phyloP scores from a whole-genome alignment of 37 sponge, comb jelly and placozoan species.

The Mnemiopsis leidyi region DNA sequence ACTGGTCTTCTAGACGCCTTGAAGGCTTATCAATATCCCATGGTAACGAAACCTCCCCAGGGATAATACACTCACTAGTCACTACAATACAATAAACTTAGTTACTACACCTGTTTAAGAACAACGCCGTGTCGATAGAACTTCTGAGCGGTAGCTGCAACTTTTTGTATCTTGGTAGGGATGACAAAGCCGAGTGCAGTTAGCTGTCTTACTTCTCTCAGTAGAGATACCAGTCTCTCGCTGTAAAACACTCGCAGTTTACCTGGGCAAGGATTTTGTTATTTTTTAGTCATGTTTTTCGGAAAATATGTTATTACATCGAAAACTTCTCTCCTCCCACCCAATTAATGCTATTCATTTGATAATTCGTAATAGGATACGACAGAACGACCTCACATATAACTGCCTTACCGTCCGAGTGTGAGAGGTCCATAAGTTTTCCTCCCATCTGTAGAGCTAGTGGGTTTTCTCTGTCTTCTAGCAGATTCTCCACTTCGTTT shows the following conservation, averaged over 20 bases:
- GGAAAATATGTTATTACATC: too few relatives aligned
- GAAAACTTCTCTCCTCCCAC: too few relatives aligned
- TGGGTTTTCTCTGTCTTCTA: conserved; percentile 47
- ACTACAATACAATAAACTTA: too few relatives aligned
- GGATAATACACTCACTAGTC: too few relatives aligned
- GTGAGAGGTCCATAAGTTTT: conserved; percentile 83
- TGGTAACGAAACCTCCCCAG: too few relatives aligned
- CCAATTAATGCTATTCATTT: too few relatives aligned
- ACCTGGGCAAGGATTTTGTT: too few relatives aligned
- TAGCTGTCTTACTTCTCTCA: conserved; percentile 95
- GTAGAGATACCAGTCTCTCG: conserved; percentile 88
- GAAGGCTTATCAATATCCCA: too few relatives aligned
- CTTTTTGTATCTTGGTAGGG: conserved; percentile 87
- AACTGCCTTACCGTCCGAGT: conserved; percentile 73
- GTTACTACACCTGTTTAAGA: conserved; percentile 97
- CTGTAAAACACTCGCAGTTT: conserved; percentile 91
- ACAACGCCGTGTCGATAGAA: conserved; percentile 91
- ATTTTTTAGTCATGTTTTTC: too few relatives aligned
- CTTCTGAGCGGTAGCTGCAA: conserved; percentile 83
- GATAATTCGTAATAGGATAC: too few relatives aligned
- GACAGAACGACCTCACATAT: too few relatives aligned
- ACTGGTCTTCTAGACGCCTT: too few relatives aligned
- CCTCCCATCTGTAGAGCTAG: conserved; percentile 81
- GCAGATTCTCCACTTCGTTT: not conserved
- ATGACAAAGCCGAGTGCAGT: conserved; percentile 83